Evolutionary conservation across 2,888 invertebrate species (phyloP).

Genomic region (Chrysopilus asiliformis): DNA sequence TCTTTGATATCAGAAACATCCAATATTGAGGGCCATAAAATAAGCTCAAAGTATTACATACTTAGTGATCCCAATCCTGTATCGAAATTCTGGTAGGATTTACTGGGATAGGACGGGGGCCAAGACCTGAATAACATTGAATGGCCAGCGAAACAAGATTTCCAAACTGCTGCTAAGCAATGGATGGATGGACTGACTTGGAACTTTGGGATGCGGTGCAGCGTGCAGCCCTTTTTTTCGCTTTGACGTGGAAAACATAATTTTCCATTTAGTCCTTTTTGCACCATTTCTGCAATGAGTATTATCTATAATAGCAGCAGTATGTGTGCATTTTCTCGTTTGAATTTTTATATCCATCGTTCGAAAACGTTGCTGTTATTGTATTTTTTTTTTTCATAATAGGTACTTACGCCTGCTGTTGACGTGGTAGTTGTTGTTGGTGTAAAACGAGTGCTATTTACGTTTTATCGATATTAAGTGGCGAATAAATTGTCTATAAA

Average conservation of each 20-base stretch:
- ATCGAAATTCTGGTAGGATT: background rate
- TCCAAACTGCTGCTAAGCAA: background rate
- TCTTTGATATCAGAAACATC: slow-evolving; percentile 15
- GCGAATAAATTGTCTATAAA: slow-evolving; percentile 33
- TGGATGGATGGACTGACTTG: too few species aligned
- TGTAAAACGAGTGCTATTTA: slow-evolving; percentile 20
- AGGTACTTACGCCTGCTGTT: slow-evolving; percentile 1
- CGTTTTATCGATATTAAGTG: slow-evolving; percentile 24
- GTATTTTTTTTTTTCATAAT: too few species aligned
- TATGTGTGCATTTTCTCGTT: slow-evolving; percentile 1
- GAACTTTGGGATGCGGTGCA: too few species aligned
- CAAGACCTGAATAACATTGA: slow-evolving; percentile 4
- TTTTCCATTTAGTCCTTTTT: too few species aligned
- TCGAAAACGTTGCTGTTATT: too few species aligned
- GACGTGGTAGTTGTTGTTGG: background rate
- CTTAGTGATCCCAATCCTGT: background rate
- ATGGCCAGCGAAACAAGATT: slow-evolving; percentile 7
- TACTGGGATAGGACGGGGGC: background rate
- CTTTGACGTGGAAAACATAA: too few species aligned
- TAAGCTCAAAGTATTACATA: slow-evolving; percentile 31
- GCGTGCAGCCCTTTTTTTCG: too few species aligned
- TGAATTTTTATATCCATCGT: slow-evolving; percentile 2
- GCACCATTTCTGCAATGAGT: too few species aligned
- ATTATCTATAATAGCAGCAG: too few species aligned
- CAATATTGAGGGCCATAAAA: slow-evolving; percentile 33